These are phyloP conservation scores for Hydra vulgaris DNA, from an alignment of 30 jellyfish, hydroid and myxozoan genomes.

Conservation along the genomic window DNA sequence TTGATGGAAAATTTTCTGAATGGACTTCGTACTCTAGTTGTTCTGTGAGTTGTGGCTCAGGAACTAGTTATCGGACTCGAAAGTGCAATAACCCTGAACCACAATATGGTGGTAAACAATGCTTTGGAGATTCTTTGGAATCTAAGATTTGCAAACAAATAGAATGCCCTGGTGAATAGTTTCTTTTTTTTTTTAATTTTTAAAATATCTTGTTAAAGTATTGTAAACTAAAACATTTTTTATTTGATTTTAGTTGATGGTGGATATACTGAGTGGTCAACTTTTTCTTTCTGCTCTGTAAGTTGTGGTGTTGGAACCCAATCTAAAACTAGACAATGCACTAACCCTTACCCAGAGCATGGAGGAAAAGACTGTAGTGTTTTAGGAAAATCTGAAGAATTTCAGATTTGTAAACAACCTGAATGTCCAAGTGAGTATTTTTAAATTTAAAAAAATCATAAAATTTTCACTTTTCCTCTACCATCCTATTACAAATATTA, in stretches of 20 bases:
- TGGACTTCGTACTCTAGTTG: constrained; percentile 73
- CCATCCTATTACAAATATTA: too few relatives aligned
- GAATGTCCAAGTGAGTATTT: not conserved
- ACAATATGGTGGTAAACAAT: constrained; percentile 5
- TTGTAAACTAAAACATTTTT: not conserved
- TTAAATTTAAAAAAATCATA: too few relatives aligned
- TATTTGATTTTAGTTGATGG: not conserved
- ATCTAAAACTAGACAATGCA: not conserved
- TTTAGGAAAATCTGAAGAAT: constrained; percentile 1
- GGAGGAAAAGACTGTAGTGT: constrained; percentile 5
- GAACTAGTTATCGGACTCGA: constrained; percentile 45
- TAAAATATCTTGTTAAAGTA: too few relatives aligned
- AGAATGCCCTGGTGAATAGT: not conserved
- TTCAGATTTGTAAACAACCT: not conserved
- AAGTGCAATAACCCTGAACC: constrained; percentile 39
- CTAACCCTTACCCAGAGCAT: not conserved
- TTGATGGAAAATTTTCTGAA: constrained; percentile 57
- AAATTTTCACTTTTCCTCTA: too few relatives aligned
- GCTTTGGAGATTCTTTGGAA: not conserved
- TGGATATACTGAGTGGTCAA: constrained; percentile 6
- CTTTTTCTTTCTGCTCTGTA: constrained; percentile 1
- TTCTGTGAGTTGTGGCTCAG: constrained; percentile 69
- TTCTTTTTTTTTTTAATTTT: too few relatives aligned
- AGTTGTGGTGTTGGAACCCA: constrained; percentile 5
- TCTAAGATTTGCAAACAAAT: not conserved